Base-by-base conservation (phyloP, 1,140 invertebrate species). In the Caenorhabditis brenneri region DNA sequence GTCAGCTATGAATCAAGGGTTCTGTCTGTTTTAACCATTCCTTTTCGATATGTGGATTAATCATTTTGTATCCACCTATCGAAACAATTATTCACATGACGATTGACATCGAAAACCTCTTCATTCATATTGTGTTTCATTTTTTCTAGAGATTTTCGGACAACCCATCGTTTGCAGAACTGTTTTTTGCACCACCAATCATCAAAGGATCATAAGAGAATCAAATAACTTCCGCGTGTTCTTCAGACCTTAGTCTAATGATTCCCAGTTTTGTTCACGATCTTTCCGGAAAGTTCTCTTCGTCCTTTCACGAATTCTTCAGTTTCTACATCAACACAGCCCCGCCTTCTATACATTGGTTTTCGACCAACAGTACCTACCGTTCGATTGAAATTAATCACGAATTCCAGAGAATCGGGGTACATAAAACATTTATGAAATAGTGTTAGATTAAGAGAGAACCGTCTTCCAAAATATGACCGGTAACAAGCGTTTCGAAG, bases 211-310 rank as follows among this genome's bases (percentile, higher is more conserved):
- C 49, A 22, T 51, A n/a, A 22, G 2, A n/a, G 19, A n/a, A 2
- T n/a, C 49, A 51, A 7, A 51, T 22, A 6, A 51, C 7, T 16
- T n/a, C 22, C 16, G 0, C 16, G n/a, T 58, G 53, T 58, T 58
- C 53, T 58, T 58, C 24, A 29, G 53, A 58, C 53, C 15, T 58
- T 58, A 15, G 9, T 27, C 1, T 19, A 27, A 58, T 29, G 9
- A 58, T n/a, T n/a, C n/a, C n/a, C n/a, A n/a, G n/a, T 58, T 19
- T 58, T 58, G 53, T 29, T 58, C 49, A 51, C n/a, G n/a, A 51
- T 51, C 49, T 51, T 51, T 51, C 16, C 53, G 24, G 22, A 58
- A 58, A 58, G 53, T 58, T 29, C 53, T 58, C 12, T 12, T 29
- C 53, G 27, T 4, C 22, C 53, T 58, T 58, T 58, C 53, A 29